Evolutionary conservation across 2,113 vertebrate species (phyloP).

Genomic region (Xyrauchen texanus): DNA sequence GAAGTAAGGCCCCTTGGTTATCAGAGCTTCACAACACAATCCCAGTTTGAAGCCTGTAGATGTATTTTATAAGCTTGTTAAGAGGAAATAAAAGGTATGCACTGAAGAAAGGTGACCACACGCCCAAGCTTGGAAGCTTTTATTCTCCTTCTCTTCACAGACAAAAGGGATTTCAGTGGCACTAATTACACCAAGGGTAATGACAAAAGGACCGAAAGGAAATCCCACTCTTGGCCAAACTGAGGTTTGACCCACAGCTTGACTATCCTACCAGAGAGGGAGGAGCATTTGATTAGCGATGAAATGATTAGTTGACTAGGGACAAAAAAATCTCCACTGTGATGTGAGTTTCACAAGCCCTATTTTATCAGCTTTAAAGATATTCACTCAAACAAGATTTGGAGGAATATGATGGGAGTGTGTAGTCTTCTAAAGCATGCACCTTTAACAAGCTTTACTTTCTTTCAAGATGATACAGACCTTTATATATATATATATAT

Average conservation of each 20-base stretch:
- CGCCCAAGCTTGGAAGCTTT: conserved; percentile 29
- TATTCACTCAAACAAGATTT: too few species aligned
- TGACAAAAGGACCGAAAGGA: conserved; percentile 64
- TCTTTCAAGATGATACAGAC: too few species aligned
- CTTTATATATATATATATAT: too few species aligned
- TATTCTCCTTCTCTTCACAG: conserved; percentile 62
- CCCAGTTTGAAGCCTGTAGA: conserved; percentile 47
- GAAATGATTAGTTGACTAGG: conserved; percentile 55
- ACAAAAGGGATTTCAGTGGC: conserved; percentile 70
- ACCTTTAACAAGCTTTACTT: too few species aligned
- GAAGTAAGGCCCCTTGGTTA: conserved; percentile 58
- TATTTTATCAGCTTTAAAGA: neutral
- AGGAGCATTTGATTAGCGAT: conserved; percentile 53
- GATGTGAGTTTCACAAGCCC: neutral
- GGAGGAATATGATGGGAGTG: too few species aligned
- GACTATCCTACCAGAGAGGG: conserved; percentile 32
- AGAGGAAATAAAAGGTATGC: conserved; percentile 69
- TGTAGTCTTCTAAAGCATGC: too few species aligned
- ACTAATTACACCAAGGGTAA: conserved; percentile 71
- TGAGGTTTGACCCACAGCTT: conserved; percentile 29
- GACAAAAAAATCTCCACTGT: conserved; percentile 9
- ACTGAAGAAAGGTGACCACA: conserved; percentile 65
- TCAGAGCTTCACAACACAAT: conserved; percentile 59
- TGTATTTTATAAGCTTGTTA: conserved; percentile 69
- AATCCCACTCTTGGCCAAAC: conserved; percentile 53